These are phyloP conservation scores for Poecilobothrus nobilitatus DNA, from an alignment of 2,888 invertebrate species.

Conservation along the genomic window DNA sequence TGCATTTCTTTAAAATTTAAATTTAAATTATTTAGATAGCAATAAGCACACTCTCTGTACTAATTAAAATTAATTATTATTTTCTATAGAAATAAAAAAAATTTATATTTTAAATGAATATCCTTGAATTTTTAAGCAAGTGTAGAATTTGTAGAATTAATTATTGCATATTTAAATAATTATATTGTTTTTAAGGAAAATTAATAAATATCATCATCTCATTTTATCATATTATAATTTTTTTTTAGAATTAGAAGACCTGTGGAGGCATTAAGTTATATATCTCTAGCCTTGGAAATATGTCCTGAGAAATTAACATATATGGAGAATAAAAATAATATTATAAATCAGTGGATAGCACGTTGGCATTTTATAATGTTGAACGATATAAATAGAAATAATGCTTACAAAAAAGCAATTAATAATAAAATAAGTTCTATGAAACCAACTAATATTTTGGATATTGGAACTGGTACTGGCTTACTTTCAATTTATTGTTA, in stretches of 20 bases:
- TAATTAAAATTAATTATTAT: too few species aligned
- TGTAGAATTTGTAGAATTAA: too few species aligned
- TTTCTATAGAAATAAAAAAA: too few species aligned
- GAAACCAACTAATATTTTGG: constrained; percentile 51
- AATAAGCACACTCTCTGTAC: too few species aligned
- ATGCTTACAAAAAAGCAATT: constrained; percentile 57
- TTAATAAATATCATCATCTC: background rate
- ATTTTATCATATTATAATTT: background rate
- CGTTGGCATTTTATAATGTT: constrained; percentile 79
- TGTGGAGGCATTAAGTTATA: constrained; percentile 22
- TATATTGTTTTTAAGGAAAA: too few species aligned
- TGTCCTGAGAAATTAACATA: constrained; percentile 19
- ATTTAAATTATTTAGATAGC: too few species aligned
- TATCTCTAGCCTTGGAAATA: constrained; percentile 19
- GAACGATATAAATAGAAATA: constrained; percentile 63
- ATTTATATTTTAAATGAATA: too few species aligned
- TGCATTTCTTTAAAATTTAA: too few species aligned
- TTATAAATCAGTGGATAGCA: constrained; percentile 60
- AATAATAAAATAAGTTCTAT: constrained; percentile 46
- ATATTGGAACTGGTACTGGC: constrained; percentile 72
- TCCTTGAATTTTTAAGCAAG: too few species aligned
- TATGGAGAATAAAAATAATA: constrained; percentile 36
- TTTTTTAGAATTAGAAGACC: constrained; percentile 22
- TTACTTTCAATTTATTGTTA: constrained; percentile 60
- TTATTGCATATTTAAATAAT: too few species aligned